Percentiles rank a stretch among this genome's conserved stretches.
Conservation (phyloP, 2,888 invertebrate species). For the Galeruca laticollis region DNA sequence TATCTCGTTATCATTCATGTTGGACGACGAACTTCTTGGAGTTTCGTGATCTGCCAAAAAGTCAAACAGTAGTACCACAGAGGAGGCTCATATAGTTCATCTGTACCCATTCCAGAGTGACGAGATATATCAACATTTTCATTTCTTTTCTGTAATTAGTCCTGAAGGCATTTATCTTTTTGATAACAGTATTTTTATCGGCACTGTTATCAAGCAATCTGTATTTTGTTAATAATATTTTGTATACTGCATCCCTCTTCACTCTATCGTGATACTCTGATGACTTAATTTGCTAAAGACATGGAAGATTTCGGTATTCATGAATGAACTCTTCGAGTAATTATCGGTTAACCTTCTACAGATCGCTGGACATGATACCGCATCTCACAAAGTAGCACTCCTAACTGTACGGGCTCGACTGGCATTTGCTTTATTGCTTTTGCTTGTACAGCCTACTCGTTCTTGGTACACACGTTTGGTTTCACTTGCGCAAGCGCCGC, state of each 20-base stretch:
- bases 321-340: slow-evolving; percentile 18
- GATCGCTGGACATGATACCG: slow-evolving; percentile 18
- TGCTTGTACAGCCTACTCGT: slow-evolving; percentile 7
- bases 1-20: too few species aligned
- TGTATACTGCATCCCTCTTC: slow-evolving; percentile 21
- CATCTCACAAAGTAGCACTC: not conserved
- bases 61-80: too few species aligned
- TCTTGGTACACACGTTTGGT: slow-evolving; percentile 10
- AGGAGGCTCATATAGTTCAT: too few species aligned
- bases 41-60: too few species aligned
- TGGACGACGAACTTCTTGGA: too few species aligned
- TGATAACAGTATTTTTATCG: slow-evolving; percentile 3
- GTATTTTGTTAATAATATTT: slow-evolving; percentile 3
- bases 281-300: slow-evolving; percentile 19
- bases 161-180: slow-evolving; percentile 9
- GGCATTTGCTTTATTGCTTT: too few species aligned
- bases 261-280: too few species aligned
- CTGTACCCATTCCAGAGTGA: too few species aligned
- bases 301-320: slow-evolving; percentile 13
- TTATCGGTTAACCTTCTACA: slow-evolving; percentile 12
- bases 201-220: slow-evolving; percentile 8
- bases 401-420: not conserved
- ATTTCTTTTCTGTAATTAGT: slow-evolving; percentile 14
- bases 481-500: slow-evolving; percentile 14
- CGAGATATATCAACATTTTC: slow-evolving; percentile 7